Evolutionary conservation across 2,888 invertebrate genomes (phyloP).

Genomic region (Euclidia mi): DNA sequence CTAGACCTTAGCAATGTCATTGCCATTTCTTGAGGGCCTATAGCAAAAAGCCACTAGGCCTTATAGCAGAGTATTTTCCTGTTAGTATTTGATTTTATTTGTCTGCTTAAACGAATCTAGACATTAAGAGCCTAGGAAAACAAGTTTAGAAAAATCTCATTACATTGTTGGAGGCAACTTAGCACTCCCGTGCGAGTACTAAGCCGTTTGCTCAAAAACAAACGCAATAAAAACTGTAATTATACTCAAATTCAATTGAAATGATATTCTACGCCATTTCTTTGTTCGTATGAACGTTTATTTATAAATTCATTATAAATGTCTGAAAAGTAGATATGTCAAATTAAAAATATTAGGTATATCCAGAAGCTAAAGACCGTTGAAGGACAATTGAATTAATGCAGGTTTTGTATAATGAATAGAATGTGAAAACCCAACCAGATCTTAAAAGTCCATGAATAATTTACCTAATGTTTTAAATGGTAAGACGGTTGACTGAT

Average conservation of each 20-base stretch:
- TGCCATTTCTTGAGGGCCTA: too few species aligned
- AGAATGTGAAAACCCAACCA: conserved; percentile 11
- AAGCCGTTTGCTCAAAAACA: conserved; percentile 46
- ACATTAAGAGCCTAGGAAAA: conserved; percentile 33
- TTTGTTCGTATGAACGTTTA: too few species aligned
- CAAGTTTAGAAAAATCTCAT: conserved; percentile 56
- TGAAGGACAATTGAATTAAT: conserved; percentile 1
- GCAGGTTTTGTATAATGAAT: conserved; percentile 1
- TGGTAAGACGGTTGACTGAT: conserved; percentile 40
- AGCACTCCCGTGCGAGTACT: conserved; percentile 56
- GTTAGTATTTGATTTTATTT: conserved; percentile 6
- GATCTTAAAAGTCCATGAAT: conserved; percentile 7
- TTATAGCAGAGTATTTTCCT: background rate
- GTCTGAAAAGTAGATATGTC: too few species aligned
- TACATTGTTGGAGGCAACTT: conserved; percentile 49
- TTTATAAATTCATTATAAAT: too few species aligned
- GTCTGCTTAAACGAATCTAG: conserved; percentile 29
- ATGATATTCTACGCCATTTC: too few species aligned
- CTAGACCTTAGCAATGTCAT: too few species aligned
- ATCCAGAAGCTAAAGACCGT: too few species aligned
- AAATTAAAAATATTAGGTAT: too few species aligned
- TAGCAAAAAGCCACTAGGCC: too few species aligned
- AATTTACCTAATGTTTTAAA: conserved; percentile 14
- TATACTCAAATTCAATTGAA: conserved; percentile 52
- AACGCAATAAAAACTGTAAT: conserved; percentile 49